Evolutionary conservation across 2,113 vertebrate species (phyloP).

Genomic region (Trogon melanurus): DNA sequence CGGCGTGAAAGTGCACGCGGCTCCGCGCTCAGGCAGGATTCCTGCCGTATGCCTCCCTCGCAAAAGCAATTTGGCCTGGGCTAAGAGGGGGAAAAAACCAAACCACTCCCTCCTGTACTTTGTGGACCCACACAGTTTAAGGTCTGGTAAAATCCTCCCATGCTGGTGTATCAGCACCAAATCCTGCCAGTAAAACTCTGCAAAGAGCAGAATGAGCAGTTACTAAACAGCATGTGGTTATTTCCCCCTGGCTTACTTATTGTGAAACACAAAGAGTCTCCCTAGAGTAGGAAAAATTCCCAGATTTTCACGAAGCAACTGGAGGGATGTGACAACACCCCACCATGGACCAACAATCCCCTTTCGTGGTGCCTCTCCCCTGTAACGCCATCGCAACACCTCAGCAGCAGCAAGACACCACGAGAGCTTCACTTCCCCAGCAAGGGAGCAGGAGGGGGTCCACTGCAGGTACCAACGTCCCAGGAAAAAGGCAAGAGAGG

Average conservation of each 20-base stretch:
- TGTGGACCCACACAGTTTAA: neutral
- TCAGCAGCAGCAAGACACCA: neutral
- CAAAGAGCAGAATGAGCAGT: neutral
- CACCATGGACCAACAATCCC: neutral
- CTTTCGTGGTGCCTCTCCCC: neutral
- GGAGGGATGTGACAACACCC: neutral
- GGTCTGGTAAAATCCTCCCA: conserved; percentile 2
- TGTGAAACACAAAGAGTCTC: neutral
- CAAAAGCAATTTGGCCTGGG: neutral
- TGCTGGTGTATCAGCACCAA: neutral
- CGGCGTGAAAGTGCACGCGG: neutral
- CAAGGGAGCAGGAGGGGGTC: rapidly evolving
- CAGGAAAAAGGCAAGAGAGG: neutral
- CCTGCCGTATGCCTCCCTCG: neutral
- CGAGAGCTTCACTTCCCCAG: neutral
- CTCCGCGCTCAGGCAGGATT: neutral
- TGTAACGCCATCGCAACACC: rapidly evolving
- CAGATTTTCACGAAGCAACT: neutral
- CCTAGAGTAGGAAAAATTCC: neutral
- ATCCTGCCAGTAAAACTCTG: neutral
- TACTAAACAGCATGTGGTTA: neutral
- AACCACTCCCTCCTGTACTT: neutral
- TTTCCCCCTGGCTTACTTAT: neutral
- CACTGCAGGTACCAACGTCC: neutral
- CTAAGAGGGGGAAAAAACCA: neutral